phyloP scores from a whole-genome alignment of 2,888 invertebrate genomes.

The Salticus scenicus region DNA sequence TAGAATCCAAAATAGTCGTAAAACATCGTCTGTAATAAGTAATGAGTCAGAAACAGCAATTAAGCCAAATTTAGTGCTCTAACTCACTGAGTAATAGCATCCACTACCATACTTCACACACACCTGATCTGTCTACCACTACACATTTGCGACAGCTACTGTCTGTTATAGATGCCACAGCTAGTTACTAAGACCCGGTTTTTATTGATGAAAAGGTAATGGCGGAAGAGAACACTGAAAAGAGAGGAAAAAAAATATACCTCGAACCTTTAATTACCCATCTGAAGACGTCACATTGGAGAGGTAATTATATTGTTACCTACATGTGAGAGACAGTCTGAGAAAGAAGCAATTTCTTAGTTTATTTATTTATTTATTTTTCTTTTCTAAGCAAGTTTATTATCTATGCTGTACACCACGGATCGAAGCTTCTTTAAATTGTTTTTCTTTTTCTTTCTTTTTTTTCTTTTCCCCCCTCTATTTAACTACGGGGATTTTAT shows the following conservation, averaged over 20 bases:
- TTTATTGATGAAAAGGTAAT: conserved; percentile 50
- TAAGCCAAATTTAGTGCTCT: no score
- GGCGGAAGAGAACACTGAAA: conserved; percentile 9
- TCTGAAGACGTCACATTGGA: conserved; percentile 28
- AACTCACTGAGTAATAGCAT: no score
- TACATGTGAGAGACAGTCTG: conserved; percentile 23
- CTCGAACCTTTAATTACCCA: conserved; percentile 53
- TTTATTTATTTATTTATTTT: neutral
- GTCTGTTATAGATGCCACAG: conserved; percentile 15
- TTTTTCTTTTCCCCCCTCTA: no score
- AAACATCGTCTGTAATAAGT: no score
- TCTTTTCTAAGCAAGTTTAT: neutral
- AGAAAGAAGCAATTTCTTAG: conserved; percentile 14
- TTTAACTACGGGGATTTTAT: no score
- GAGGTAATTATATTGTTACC: conserved; percentile 56
- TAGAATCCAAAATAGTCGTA: no score
- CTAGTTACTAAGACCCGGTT: conserved; percentile 29
- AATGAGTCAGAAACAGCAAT: no score
- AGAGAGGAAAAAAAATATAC: conserved; percentile 12
- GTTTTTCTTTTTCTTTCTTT: no score
- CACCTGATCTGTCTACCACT: no score
- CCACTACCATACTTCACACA: no score
- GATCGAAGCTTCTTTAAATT: no score
- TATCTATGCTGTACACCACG: no score
- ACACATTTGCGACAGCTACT: neutral